These are phyloP conservation scores for Samia ricini DNA, from an alignment of 1,140 invertebrate species.

Conservation along the genomic window DNA sequence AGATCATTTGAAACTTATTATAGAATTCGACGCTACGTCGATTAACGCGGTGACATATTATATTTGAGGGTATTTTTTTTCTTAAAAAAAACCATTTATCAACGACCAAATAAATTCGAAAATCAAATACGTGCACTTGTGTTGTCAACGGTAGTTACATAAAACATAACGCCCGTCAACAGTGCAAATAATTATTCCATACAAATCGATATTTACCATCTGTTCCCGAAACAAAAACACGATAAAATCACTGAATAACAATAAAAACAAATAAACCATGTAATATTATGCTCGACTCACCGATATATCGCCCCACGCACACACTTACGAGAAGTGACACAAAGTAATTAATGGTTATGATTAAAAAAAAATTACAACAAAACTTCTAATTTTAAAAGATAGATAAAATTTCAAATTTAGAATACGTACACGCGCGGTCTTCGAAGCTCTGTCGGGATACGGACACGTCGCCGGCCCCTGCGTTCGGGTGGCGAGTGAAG, in stretches of 20 bases:
- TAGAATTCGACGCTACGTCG: no score
- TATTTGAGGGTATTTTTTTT: no score
- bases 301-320: background rate
- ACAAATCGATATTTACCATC: background rate
- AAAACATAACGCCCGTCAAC: background rate
- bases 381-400: conserved; percentile 14
- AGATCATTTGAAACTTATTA: no score
- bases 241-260: background rate
- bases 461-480: conserved; percentile 47
- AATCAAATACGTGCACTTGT: background rate
- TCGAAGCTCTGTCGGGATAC: conserved; percentile 23
- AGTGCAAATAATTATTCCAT: background rate
- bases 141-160: background rate
- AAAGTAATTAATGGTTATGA: background rate
- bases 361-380: conserved; percentile 5
- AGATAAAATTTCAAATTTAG: conserved; percentile 6
- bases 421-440: conserved; percentile 56
- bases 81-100: no score
- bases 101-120: no score
- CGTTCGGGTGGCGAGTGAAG: conserved; percentile 50
- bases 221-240: background rate
- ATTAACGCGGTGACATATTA: no score
- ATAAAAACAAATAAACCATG: no score
- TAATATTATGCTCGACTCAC: background rate
- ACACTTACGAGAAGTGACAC: background rate